phyloP scores from a whole-genome alignment of 2,113 vertebrate species.

The Pavo muticus region DNA sequence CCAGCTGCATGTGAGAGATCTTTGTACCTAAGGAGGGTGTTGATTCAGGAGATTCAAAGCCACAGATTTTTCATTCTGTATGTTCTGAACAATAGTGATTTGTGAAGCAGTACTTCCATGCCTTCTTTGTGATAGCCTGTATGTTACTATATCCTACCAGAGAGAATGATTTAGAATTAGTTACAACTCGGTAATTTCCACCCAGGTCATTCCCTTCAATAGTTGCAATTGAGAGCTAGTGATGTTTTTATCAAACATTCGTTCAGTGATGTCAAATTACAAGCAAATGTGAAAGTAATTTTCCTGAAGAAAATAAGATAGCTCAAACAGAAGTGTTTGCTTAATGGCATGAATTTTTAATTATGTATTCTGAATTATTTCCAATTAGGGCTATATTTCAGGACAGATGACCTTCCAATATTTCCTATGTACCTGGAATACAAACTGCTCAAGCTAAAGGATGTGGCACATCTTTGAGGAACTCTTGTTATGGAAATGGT shows the following conservation, averaged over 20 bases:
- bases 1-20: neutral
- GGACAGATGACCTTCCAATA: neutral
- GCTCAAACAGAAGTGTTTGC: slow-evolving; percentile 19
- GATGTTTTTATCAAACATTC: neutral
- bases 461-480: neutral
- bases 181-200: rapidly evolving
- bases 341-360: slow-evolving; percentile 47
- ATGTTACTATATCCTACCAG: neutral
- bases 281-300: slow-evolving; percentile 12
- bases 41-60: neutral
- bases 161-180: rapidly evolving
- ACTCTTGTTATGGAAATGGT: neutral
- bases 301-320: slow-evolving; percentile 25
- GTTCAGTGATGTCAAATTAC: neutral
- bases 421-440: neutral
- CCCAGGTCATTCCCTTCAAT: neutral
- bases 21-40: neutral
- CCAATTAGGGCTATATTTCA: neutral
- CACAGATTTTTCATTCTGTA: neutral
- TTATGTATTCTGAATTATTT: neutral
- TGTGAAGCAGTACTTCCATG: neutral
- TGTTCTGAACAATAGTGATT: neutral
- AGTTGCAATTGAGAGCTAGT: neutral
- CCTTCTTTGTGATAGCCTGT: neutral
- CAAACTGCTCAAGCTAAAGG: neutral